Base-by-base conservation (phyloP, 1,140 invertebrate species). In the Tetraneura akinire region DNA sequence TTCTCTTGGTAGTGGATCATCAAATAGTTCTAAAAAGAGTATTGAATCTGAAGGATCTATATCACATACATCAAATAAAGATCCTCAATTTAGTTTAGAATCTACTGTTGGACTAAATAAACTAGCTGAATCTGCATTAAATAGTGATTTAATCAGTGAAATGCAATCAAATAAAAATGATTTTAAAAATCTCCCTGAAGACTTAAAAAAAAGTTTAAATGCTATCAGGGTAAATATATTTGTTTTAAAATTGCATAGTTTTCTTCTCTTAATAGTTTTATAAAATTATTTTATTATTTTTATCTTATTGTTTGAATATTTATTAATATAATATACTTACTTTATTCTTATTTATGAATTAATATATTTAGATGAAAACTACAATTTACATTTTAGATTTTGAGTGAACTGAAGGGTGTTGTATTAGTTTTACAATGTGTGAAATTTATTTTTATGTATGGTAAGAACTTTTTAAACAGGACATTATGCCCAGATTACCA, bases 51-150 rank as follows among this genome's bases (percentile, higher is more conserved):
- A 62, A 26, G 21, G 37, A 81, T 78, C 55, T 47, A 23, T 13
- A 16, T 42, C 26, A 37, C 49, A 32, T 23, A n/a, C 11, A 47
- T 3, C 10, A 78, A 47, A 9, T 62, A 55, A 62, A 16, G 74
- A 78, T 29, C 74, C 55, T 45, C 53, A 78, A n/a, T 84, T 83
- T 73, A 81, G 80, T 29, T 78, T 84, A 23, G 84, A 83, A 16
- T 84, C 84, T 11, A 83, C 84, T 13, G 81, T 84, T 60, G 81
- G 82, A 21, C 57, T 84, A 11, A 83, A 84, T 81, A 83, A 84
- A 81, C 62, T 84, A 32, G 83, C 83, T 1, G 81, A 83, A 49
- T 82, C 73, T 66, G 84, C 82, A n/a, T 60, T 82, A 37, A 81
- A 80, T 37, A 53, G 66, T 76, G 80, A 81, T 68, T 71, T 73